These are phyloP conservation scores for Amblyopsis hoosieri DNA, from an alignment of 2,797 vertebrate genomes.

Conservation along the genomic window DNA sequence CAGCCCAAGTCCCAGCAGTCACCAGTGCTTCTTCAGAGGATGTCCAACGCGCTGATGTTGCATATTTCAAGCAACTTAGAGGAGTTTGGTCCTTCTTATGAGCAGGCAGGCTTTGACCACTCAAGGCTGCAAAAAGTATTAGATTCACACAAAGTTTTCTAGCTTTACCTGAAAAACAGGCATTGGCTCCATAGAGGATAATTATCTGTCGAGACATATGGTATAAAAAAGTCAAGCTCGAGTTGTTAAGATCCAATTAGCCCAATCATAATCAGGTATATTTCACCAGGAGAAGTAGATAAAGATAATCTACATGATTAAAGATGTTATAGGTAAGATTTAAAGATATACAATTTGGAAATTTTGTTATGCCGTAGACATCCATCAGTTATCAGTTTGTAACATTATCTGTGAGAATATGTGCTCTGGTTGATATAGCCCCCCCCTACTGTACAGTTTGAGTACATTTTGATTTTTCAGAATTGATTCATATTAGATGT, in stretches of 20 bases:
- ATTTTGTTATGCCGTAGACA: no score
- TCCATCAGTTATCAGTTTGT: no score
- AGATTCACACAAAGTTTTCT: conserved; percentile 5
- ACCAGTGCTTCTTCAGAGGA: conserved; percentile 2
- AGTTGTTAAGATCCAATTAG: not conserved
- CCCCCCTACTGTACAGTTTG: no score
- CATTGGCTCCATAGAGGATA: not conserved
- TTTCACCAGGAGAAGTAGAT: no score
- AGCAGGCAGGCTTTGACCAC: conserved; percentile 16
- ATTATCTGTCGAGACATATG: not conserved
- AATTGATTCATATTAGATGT: no score
- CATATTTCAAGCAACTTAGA: conserved; percentile 7
- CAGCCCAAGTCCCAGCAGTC: conserved; percentile 18
- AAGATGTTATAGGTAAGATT: no score
- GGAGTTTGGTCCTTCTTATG: conserved; percentile 17
- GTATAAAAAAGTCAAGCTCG: not conserved
- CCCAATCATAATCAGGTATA: no score
- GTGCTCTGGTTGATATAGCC: no score
- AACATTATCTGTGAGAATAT: no score
- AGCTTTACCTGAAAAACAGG: not conserved
- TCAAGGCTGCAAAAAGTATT: conserved; percentile 15
- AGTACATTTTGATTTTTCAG: no score
- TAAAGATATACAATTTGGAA: no score
- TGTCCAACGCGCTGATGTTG: conserved; percentile 10
- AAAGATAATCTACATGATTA: no score